Evolutionary conservation across 2,113 vertebrate genomes (phyloP), one percentile per base, ranked within the genome.

Genomic region (Rhinopithecus roxellana): DNA sequence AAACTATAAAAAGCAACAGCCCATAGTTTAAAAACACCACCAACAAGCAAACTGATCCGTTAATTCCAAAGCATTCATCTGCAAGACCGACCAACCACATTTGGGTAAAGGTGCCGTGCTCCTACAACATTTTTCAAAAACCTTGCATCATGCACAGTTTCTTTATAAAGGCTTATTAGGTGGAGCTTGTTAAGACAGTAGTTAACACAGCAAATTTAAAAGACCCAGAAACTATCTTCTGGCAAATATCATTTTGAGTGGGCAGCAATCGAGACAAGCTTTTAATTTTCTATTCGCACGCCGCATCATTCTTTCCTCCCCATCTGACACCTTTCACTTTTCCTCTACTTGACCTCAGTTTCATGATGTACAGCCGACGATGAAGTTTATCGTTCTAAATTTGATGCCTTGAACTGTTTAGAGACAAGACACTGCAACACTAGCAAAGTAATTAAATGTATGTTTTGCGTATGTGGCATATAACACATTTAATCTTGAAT

Each of bases 1-100:
- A 72, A 70, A 50, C 64, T 35, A 45, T 61, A 70, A 94, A 96
- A 95, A 72, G 74, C 94, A 97, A 84, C 6, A 81, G 64, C 23
- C 81, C 45, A 61, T 27, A 74, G 43, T 74, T 70, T 27, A 67
- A 94, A 77, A 89, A 40, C 67, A 80, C 72, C 16, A 88, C 14
- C 74, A 69, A 52, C 55, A 67, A 80, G 50, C 16, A 70, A 86
- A 77, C 32, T 8, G 11, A 70, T 55, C 23, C n/a, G 35, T 72
- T 83, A 50, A 82, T 38, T 48, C 78, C 84, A 45, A 70, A 81
- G 70, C 72, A 38, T 45, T 87, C 27, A 40, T 48, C 86, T 70
- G 43, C 38, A 92, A 55, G 64, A 3, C 3, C 2, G 3, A 75
- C 38, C 6, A 12, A 50, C 52, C 59, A 57, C 59, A 45, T 32